Evolutionary conservation across 2,888 invertebrate species (phyloP).

Genomic region (Xiphydria camelus): DNA sequence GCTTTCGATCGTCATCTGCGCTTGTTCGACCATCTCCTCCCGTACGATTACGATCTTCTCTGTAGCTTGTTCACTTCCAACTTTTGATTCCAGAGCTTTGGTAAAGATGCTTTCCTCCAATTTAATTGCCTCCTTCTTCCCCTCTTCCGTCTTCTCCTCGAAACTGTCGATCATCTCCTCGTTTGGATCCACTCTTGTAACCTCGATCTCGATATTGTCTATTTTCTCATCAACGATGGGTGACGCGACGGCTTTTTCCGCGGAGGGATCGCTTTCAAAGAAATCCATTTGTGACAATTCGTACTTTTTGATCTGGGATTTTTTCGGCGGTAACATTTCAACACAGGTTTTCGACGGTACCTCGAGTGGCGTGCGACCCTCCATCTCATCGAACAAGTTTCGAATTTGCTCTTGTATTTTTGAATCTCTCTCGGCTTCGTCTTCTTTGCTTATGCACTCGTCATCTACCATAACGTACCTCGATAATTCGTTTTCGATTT

Average conservation of each 20-base stretch:
- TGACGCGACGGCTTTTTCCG: conserved; percentile 15
- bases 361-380: not conserved
- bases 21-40: conserved; percentile 5
- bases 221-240: conserved; percentile 17
- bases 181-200: conserved; percentile 17
- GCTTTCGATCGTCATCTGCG: conserved; percentile 5
- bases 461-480: conserved; percentile 16
- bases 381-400: not conserved
- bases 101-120: conserved; percentile 4
- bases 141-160: conserved; percentile 9
- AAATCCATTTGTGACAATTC: conserved; percentile 48
- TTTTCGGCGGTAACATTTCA: conserved; percentile 49
- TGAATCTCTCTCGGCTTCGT: not conserved
- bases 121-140: not conserved
- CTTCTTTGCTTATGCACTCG: not conserved
- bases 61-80: conserved; percentile 2
- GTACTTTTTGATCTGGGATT: conserved; percentile 54
- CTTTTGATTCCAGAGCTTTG: conserved; percentile 2
- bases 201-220: conserved; percentile 13
- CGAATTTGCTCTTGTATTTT: conserved; percentile 1
- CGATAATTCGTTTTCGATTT: conserved; percentile 39
- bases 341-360: not conserved
- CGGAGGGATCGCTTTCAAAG: conserved; percentile 26
- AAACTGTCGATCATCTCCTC: conserved; percentile 2
- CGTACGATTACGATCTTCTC: conserved; percentile 1